A percentile compares a stretch with the other conserved stretches of the same genome.
phyloP scores from a whole-genome alignment of 2,797 vertebrate genomes.

The Clarias platycephalus region DNA sequence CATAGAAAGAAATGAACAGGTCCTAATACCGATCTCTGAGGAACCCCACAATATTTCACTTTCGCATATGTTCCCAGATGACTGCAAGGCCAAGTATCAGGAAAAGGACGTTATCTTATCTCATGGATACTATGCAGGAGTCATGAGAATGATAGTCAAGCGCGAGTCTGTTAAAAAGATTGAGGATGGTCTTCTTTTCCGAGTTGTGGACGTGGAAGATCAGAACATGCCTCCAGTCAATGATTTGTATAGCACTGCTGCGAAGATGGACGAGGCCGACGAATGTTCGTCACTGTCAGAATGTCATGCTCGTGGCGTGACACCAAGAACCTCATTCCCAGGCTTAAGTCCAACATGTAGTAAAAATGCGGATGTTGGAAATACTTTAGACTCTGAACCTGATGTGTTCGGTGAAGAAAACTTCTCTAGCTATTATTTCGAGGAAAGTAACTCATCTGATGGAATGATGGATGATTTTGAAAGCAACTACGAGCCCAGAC shows the following conservation, averaged over 20 bases:
- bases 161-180: not conserved
- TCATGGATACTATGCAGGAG: not conserved
- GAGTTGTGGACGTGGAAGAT: not conserved
- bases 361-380: not conserved
- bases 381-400: not conserved
- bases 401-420: not conserved
- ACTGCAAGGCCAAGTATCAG: not conserved
- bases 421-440: too few relatives aligned
- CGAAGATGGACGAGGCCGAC: constrained; percentile 4
- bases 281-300: not conserved
- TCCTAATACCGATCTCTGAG: constrained; percentile 16
- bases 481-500: constrained; percentile 40
- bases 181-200: not conserved
- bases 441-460: not conserved
- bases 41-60: not conserved
- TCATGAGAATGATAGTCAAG: not conserved
- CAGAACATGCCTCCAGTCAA: not conserved
- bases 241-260: constrained; percentile 2
- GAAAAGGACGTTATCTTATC: not conserved
- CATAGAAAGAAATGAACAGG: not conserved
- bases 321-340: too few relatives aligned
- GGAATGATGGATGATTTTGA: not conserved
- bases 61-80: not conserved
- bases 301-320: not conserved
- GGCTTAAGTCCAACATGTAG: too few relatives aligned